Evolutionary conservation across 2,888 invertebrate genomes (phyloP).

Genomic region (Thecocarcelia acutangulata): DNA sequence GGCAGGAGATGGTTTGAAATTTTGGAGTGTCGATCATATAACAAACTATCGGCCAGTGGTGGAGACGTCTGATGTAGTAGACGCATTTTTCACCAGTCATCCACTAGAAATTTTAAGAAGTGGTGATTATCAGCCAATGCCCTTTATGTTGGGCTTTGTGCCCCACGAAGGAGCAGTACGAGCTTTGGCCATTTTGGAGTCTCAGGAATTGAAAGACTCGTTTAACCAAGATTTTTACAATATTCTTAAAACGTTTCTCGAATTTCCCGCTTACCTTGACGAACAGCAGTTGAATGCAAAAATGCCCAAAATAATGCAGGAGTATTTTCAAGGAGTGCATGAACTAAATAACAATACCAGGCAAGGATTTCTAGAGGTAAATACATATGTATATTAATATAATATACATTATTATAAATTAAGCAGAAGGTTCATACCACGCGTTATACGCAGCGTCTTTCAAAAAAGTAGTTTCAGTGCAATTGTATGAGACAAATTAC

Average conservation of each 20-base stretch:
- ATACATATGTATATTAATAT: too few species aligned
- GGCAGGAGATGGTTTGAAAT: slow-evolving; percentile 82
- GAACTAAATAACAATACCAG: slow-evolving; percentile 74
- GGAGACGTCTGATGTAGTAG: slow-evolving; percentile 77
- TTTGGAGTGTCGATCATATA: slow-evolving; percentile 83
- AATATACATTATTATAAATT: too few species aligned
- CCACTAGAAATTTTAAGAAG: slow-evolving; percentile 80
- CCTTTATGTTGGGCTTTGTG: slow-evolving; percentile 82
- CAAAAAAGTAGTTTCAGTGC: too few species aligned
- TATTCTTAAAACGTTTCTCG: slow-evolving; percentile 76
- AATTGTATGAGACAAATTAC: too few species aligned
- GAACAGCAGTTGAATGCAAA: slow-evolving; percentile 61
- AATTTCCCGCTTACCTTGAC: slow-evolving; percentile 73
- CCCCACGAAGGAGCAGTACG: slow-evolving; percentile 83
- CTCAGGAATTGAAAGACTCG: slow-evolving; percentile 72
- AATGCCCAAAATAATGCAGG: slow-evolving; percentile 71
- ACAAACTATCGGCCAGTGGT: slow-evolving; percentile 82
- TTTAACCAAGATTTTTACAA: slow-evolving; percentile 78
- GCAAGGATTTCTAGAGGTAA: slow-evolving; percentile 76
- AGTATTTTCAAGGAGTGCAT: slow-evolving; percentile 76
- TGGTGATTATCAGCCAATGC: slow-evolving; percentile 81
- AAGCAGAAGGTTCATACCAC: too few species aligned
- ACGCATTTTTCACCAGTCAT: slow-evolving; percentile 81
- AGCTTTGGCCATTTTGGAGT: slow-evolving; percentile 79
- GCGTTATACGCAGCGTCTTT: too few species aligned